Percentiles rank a stretch among this genome's conserved stretches.
Evolutionary conservation across 2,888 invertebrate genomes (phyloP).

Genomic region (Clistopyga incitator): DNA sequence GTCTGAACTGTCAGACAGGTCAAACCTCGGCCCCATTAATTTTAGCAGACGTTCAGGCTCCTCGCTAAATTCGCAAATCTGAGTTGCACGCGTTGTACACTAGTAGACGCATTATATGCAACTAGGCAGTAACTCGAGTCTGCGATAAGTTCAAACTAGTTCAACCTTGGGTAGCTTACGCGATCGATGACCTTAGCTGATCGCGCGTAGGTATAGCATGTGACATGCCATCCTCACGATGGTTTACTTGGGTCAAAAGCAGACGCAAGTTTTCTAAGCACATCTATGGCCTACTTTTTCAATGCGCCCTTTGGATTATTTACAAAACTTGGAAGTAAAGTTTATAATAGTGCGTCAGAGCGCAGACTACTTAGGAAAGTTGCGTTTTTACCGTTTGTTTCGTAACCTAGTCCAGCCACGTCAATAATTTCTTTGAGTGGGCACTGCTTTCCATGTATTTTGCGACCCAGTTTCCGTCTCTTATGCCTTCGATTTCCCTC

Average conservation of each 20-base stretch:
- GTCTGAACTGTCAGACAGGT: constrained; percentile 9
- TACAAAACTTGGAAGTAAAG: background rate
- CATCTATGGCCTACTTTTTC: constrained; percentile 47
- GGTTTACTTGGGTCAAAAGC: constrained; percentile 12
- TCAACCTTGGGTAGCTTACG: constrained; percentile 53
- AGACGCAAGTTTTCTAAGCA: constrained; percentile 25
- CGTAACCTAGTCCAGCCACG: background rate
- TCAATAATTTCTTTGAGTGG: background rate
- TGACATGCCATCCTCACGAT: constrained; percentile 54
- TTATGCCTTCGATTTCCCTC: constrained; percentile 41
- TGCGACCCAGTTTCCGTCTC: constrained; percentile 23
- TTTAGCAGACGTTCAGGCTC: constrained; percentile 22
- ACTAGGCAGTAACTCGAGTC: constrained; percentile 33
- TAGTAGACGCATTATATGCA: constrained; percentile 6
- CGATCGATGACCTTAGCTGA: constrained; percentile 63
- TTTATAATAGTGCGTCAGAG: background rate
- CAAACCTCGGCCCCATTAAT: constrained; percentile 43
- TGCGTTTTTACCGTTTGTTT: background rate
- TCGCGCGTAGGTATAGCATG: constrained; percentile 49
- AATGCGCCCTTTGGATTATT: constrained; percentile 29
- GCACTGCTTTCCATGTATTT: constrained; percentile 7
- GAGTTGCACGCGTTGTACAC: constrained; percentile 29
- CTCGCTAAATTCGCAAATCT: constrained; percentile 46
- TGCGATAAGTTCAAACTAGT: constrained; percentile 50
- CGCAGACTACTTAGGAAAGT: background rate